phyloP scores from a whole-genome alignment of 1,140 invertebrate species.

The Limonius californicus region DNA sequence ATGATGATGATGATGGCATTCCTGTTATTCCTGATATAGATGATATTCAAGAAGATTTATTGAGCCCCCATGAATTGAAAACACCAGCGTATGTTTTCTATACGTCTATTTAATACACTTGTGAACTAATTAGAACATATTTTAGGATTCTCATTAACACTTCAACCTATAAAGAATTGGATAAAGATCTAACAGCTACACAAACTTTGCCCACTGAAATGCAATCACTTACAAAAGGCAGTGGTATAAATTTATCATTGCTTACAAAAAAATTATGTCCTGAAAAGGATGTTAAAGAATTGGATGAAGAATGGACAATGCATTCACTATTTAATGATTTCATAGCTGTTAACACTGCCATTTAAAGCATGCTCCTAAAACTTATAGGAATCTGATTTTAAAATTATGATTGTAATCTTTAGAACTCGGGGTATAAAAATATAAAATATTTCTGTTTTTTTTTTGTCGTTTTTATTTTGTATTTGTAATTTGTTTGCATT shows the following conservation, averaged over 20 bases:
- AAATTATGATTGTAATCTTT: too few relatives aligned
- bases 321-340: conserved; percentile 39
- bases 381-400: too few relatives aligned
- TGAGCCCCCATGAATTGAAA: conserved; percentile 37
- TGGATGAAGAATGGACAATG: conserved; percentile 41
- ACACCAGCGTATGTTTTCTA: conserved; percentile 29
- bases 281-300: conserved; percentile 40
- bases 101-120: neutral
- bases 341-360: conserved; percentile 12
- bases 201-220: conserved; percentile 21
- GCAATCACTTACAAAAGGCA: conserved; percentile 28
- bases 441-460: too few relatives aligned
- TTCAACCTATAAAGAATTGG: conserved; percentile 44
- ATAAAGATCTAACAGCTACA: conserved; percentile 23
- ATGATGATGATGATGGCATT: conserved; percentile 40
- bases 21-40: conserved; percentile 46
- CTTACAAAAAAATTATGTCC: conserved; percentile 37
- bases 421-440: too few relatives aligned
- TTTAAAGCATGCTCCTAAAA: too few relatives aligned
- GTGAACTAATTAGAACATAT: conserved; percentile 7
- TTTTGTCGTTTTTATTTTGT: too few relatives aligned
- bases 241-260: conserved; percentile 41
- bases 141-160: conserved; percentile 38
- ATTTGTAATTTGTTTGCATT: too few relatives aligned
- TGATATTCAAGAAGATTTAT: conserved; percentile 41